Evolutionary conservation across 2,888 invertebrate species (phyloP).

Genomic region (Apotomis betuletana): DNA sequence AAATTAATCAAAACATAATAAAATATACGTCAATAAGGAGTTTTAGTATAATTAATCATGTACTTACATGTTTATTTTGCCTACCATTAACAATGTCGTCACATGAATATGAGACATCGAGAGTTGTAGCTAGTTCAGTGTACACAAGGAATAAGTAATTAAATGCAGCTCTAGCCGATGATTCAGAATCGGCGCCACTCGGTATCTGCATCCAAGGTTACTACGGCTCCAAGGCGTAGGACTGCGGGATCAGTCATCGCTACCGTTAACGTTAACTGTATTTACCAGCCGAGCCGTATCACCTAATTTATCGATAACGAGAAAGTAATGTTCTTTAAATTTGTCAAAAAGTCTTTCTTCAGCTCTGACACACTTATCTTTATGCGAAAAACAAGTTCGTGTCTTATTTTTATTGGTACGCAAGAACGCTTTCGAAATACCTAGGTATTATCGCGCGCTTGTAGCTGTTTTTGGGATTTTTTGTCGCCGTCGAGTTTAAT

Average conservation of each 20-base stretch:
- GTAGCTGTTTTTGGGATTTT: constrained; percentile 17
- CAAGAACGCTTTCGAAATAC: constrained; percentile 26
- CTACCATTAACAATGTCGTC: neutral
- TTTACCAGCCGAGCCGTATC: constrained; percentile 33
- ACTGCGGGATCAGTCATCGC: constrained; percentile 37
- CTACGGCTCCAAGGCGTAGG: constrained; percentile 40
- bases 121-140: neutral
- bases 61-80: too few species aligned
- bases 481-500: constrained; percentile 9
- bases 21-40: neutral
- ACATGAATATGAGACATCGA: neutral
- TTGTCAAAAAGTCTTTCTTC: constrained; percentile 31
- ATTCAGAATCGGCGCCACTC: constrained; percentile 51
- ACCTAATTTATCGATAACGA: constrained; percentile 37
- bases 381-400: constrained; percentile 29
- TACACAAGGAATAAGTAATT: constrained; percentile 44
- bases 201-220: constrained; percentile 55
- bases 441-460: constrained; percentile 7
- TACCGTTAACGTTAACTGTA: constrained; percentile 43
- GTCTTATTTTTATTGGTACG: constrained; percentile 24
- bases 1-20: neutral
- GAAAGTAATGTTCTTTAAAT: constrained; percentile 30
- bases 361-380: constrained; percentile 31
- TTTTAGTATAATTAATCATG: too few species aligned
- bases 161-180: constrained; percentile 53